These are phyloP conservation scores for Danaus melanippus DNA, from an alignment of 1,140 invertebrate species.

Conservation along the genomic window DNA sequence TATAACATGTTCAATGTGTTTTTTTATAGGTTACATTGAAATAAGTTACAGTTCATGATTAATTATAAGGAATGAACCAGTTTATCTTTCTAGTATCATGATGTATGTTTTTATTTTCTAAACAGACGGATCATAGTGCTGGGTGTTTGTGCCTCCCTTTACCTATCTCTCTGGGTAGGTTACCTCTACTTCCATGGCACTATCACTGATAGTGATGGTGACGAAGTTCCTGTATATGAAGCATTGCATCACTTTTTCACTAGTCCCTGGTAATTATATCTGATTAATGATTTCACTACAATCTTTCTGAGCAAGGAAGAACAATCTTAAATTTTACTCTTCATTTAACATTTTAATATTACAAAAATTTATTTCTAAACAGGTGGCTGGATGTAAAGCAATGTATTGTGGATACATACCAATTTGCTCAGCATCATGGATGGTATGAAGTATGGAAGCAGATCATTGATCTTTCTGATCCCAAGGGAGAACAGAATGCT, in stretches of 20 bases:
- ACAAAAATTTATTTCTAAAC: constrained; percentile 9
- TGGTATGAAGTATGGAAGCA: constrained; percentile 90
- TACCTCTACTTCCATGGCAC: constrained; percentile 93
- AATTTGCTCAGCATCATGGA: constrained; percentile 83
- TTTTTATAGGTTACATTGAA: too few species aligned
- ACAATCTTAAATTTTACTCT: too few species aligned
- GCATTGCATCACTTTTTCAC: constrained; percentile 92
- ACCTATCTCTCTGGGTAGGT: constrained; percentile 81
- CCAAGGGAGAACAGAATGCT: constrained; percentile 91
- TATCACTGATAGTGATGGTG: constrained; percentile 88
- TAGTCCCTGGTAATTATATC: constrained; percentile 77
- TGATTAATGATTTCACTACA: too few species aligned
- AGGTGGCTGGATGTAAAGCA: constrained; percentile 82
- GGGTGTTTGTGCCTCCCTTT: constrained; percentile 76
- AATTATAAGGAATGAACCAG: too few species aligned
- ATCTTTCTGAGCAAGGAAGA: too few species aligned
- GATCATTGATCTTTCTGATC: constrained; percentile 88
- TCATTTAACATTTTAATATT: neutral
- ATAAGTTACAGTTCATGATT: too few species aligned
- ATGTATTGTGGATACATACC: constrained; percentile 82
- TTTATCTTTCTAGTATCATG: too few species aligned
- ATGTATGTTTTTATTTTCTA: too few species aligned
- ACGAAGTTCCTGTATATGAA: constrained; percentile 89
- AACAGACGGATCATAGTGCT: constrained; percentile 72
- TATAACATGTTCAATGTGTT: too few species aligned